Conservation (phyloP, 2,113 vertebrate genomes). For the Callipepla californica region DNA sequence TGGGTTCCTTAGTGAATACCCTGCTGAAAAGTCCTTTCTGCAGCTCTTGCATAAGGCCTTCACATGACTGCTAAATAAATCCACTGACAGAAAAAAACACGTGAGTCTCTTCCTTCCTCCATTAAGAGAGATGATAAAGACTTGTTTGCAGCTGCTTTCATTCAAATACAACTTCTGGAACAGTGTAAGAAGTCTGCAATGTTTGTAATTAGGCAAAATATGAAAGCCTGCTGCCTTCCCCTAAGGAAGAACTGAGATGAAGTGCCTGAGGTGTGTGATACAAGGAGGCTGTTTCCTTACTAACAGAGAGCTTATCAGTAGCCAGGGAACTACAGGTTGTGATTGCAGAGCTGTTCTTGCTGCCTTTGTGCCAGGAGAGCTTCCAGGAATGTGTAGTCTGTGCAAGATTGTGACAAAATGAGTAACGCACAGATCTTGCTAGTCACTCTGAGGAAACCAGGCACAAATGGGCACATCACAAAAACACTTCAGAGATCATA, state of each 20-base stretch:
- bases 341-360: not conserved
- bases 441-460: not conserved
- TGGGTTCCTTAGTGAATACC: not conserved
- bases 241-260: not conserved
- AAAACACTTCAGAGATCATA: not conserved
- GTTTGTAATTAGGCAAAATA: not conserved
- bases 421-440: rapidly evolving
- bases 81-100: not conserved
- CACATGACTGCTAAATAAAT: not conserved
- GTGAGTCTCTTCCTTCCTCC: rapidly evolving
- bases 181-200: not conserved
- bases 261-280: not conserved
- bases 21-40: not conserved
- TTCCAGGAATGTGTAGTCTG: not conserved
- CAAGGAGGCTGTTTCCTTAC: not conserved
- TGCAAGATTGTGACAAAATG: not conserved
- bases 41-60: not conserved
- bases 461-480: not conserved
- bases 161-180: not conserved
- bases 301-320: not conserved
- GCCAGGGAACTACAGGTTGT: not conserved
- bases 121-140: not conserved
- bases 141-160: not conserved
- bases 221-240: not conserved
- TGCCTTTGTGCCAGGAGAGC: not conserved